Evolutionary conservation across 2,888 invertebrate genomes (phyloP), one percentile per base, ranked within the genome.

Genomic region (Isotomurus palustris): DNA sequence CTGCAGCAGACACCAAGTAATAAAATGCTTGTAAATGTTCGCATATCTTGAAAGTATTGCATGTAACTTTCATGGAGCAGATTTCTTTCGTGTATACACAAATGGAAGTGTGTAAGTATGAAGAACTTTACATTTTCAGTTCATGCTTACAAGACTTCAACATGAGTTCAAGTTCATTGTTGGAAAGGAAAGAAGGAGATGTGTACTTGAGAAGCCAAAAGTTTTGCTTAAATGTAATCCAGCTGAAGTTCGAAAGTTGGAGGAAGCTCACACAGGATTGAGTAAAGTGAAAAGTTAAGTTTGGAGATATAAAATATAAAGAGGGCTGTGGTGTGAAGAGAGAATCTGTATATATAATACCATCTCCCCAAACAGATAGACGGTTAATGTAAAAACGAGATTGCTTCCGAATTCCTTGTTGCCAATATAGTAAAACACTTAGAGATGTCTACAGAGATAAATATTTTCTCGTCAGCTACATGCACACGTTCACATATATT

Each of bases 251-350:
- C 52, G 53, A 57, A 57, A 57, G 57, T 57, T 57, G 32, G 52
- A 47, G 52, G 53, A 57, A 57, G n/a, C n/a, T n/a, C n/a, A n/a
- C n/a, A n/a, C n/a, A 52, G 57, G 57, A 57, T 57, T 57, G 47
- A 47, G 52, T 47, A 56, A 44, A 57, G 57, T 57, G 52, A 35
- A 57, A 57, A 57, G 57, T 57, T 57, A 53, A 44, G 52, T 53
- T 52, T 38, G 48, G 17, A 32, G 19, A 6, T 25, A 24, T 10
- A 44, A 22, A 22, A 32, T 10, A 32, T 12, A 32, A 12, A 10
- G 12, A 32, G 12, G 32, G 32, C 8, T 10, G 32, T 32, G 10
- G 8, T 32, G 32, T 32, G 32, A 8, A 32, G 32, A 32, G n/a
- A n/a, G n/a, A n/a, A n/a, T 17, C 8, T n/a, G 17, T 40, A 40